phyloP scores from a whole-genome alignment of 2,888 invertebrate species.

The Drosophila meridionalis region DNA sequence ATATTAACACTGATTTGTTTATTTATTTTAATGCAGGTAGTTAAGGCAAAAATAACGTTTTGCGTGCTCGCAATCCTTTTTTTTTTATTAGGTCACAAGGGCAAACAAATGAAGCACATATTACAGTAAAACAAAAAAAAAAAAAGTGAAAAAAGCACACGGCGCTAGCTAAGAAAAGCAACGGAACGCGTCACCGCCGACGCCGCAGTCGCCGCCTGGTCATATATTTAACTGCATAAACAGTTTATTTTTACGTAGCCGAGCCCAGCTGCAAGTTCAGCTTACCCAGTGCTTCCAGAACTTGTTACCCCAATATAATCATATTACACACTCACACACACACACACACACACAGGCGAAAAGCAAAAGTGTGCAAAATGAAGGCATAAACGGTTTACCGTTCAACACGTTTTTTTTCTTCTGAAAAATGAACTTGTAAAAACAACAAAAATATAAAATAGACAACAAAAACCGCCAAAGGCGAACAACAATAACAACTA shows the following conservation, averaged over 20 bases:
- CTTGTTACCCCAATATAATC: conserved; percentile 57
- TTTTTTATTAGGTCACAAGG: conserved; percentile 40
- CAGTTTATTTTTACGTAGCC: conserved; percentile 70
- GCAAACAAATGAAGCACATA: conserved; percentile 8
- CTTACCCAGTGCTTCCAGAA: conserved; percentile 36
- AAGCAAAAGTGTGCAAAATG: conserved; percentile 32
- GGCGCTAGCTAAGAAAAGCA: conserved; percentile 36
- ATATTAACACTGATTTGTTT: conserved; percentile 31
- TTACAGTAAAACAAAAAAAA: not conserved
- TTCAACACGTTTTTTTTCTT: conserved; percentile 61
- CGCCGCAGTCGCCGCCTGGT: conserved; percentile 7
- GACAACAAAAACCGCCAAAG: conserved; percentile 48
- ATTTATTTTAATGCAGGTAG: conserved; percentile 3
- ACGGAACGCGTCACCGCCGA: conserved; percentile 2
- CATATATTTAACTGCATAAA: conserved; percentile 66
- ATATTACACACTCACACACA: conserved; percentile 45
- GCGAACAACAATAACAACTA: conserved; percentile 37
- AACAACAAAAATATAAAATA: conserved; percentile 34
- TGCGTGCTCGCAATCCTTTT: not conserved
- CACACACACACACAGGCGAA: conserved; percentile 17
- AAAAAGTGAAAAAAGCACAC: conserved; percentile 22
- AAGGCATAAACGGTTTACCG: conserved; percentile 54
- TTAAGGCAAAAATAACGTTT: not conserved
- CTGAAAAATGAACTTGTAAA: conserved; percentile 38
- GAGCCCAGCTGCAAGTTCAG: conserved; percentile 66